A percentile compares a stretch with the other conserved stretches of the same genome.
Evolutionary conservation across 2,113 vertebrate genomes (phyloP).

Genomic region (Catharus bicknelli): DNA sequence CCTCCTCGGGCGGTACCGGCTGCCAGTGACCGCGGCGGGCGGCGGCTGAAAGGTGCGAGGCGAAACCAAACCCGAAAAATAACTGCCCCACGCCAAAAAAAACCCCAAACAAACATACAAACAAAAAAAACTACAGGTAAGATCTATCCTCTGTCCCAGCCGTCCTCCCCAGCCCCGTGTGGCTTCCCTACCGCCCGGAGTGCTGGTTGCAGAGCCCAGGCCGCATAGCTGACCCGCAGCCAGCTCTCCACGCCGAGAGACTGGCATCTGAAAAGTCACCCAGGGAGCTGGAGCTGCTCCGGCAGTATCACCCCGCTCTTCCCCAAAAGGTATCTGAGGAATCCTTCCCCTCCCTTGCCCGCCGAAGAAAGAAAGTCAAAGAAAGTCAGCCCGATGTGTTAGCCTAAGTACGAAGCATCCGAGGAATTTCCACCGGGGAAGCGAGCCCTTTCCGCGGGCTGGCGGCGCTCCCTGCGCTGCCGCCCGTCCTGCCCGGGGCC

Average conservation of each 20-base stretch:
- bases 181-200: not conserved
- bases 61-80: not conserved
- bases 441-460: not conserved
- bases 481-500: not conserved
- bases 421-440: constrained; percentile 1
- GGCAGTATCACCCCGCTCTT: not conserved
- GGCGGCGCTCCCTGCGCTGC: not conserved
- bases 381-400: not conserved
- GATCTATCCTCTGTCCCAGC: no score
- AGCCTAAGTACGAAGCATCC: not conserved
- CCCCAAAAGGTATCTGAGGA: constrained; percentile 1
- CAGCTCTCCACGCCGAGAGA: not conserved
- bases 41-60: not conserved
- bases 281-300: not conserved
- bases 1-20: not conserved
- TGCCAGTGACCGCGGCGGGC: not conserved
- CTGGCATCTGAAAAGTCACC: not conserved
- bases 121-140: not conserved
- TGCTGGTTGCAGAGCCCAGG: not conserved
- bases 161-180: fast-evolving
- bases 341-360: not conserved
- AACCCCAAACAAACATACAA: no score
- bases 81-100: no score
- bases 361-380: not conserved
- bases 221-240: not conserved